A percentile compares a stretch with the other conserved stretches of the same genome.
Evolutionary conservation across 1,140 invertebrate genomes (phyloP).

Genomic region (Rhopalosiphum padi): DNA sequence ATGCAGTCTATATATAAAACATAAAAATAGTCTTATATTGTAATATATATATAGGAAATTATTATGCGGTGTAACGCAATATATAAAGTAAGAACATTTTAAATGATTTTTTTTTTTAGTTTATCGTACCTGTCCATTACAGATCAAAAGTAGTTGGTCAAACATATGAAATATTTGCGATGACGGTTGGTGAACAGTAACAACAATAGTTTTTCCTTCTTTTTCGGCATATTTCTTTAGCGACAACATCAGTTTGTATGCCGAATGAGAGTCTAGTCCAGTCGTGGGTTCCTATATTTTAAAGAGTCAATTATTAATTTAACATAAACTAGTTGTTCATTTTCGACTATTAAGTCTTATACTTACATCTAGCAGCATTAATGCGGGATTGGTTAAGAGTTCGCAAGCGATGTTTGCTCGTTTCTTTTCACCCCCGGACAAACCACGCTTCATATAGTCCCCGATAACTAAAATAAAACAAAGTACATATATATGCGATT

Average conservation of each 20-base stretch:
- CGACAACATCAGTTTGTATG: slow-evolving; percentile 76
- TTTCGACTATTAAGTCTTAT: neutral
- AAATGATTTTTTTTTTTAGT: neutral
- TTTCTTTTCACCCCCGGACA: slow-evolving; percentile 89
- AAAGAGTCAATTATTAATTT: neutral
- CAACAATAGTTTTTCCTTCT: slow-evolving; percentile 81
- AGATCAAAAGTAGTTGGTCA: slow-evolving; percentile 79
- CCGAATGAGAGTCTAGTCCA: slow-evolving; percentile 83
- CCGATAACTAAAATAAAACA: slow-evolving; percentile 72
- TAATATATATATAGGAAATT: neutral
- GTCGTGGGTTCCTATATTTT: slow-evolving; percentile 80
- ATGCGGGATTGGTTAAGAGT: slow-evolving; percentile 81
- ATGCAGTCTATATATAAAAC: slow-evolving; percentile 70
- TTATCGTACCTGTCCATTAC: slow-evolving; percentile 70
- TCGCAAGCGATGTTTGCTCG: slow-evolving; percentile 87
- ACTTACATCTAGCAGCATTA: slow-evolving; percentile 87
- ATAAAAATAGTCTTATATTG: neutral
- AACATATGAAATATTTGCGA: slow-evolving; percentile 90
- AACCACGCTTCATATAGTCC: slow-evolving; percentile 77
- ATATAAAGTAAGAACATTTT: neutral
- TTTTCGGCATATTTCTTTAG: slow-evolving; percentile 79
- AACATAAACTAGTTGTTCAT: neutral
- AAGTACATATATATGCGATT: neutral
- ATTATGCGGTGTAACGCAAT: neutral
- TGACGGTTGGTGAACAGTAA: slow-evolving; percentile 86